phyloP scores from a whole-genome alignment of 2,113 vertebrate genomes.

The Synchiropus splendidus region DNA sequence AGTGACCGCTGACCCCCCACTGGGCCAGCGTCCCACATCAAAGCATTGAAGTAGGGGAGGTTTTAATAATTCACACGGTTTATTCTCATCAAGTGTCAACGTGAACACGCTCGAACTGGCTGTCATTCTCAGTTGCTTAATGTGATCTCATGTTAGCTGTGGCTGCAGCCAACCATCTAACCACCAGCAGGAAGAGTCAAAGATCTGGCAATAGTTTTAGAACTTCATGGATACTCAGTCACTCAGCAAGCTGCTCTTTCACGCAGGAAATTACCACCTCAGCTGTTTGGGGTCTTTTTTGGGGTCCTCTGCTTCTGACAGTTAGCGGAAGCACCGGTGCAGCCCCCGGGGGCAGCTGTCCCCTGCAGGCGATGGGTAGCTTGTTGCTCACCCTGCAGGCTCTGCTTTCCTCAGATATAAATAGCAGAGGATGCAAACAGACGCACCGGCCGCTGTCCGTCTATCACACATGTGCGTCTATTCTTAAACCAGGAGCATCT shows the following conservation, averaged over 20 bases:
- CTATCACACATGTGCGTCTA: constrained; percentile 23
- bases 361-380: constrained; percentile 28
- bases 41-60: constrained; percentile 28
- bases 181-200: too few species aligned
- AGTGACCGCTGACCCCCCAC: constrained; percentile 18
- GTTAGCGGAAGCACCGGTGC: constrained; percentile 13
- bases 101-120: neutral
- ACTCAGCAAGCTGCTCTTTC: neutral
- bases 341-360: constrained; percentile 45
- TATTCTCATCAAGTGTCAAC: constrained; percentile 20
- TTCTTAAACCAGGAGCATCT: constrained; percentile 21
- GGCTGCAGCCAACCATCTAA: too few species aligned
- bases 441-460: constrained; percentile 63
- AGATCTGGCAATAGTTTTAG: too few species aligned
- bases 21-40: constrained; percentile 12
- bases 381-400: constrained; percentile 52
- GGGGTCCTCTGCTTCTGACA: neutral
- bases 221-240: neutral
- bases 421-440: constrained; percentile 69
- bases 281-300: constrained; percentile 11
- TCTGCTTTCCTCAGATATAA: constrained; percentile 68
- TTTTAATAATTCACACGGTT: constrained; percentile 51
- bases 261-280: neutral
- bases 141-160: too few species aligned
- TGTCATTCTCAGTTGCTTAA: too few species aligned